Evolutionary conservation across 2,113 vertebrate species (phyloP), one percentile per base, ranked within the genome.

Genomic region (Salvelinus alpinus): DNA sequence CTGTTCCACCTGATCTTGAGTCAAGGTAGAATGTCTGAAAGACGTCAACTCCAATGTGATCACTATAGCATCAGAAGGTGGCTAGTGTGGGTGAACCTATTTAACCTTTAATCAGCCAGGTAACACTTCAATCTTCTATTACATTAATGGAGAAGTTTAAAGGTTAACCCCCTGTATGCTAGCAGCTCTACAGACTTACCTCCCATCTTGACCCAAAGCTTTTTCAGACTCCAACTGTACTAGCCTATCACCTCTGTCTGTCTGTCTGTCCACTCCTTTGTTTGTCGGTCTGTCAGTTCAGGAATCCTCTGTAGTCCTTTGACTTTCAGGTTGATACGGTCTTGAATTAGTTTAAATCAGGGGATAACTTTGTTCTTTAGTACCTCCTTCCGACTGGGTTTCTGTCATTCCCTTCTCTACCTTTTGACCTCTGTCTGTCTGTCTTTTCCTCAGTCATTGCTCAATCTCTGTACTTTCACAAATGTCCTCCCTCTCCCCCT

Each of bases 141-240:
- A 3, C 59, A n/a, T 24, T 62, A 24, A 62, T 24, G 59, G n/a
- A 62, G 9, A 62, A 62, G 59, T 22, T 24, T 24, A 62, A 62
- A 62, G 18, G 59, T 62, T 16, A 62, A 62, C 7, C 3, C 8
- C 1, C 59, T 1, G 18, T 22, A n/a, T 24, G 18, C 59, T 24
- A 22, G 27, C 20, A 25, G 51, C 16, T 57, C 1, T 25, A 34
- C 31, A 34, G 31, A 73, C 75, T 67, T 68, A 74, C 79, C 75
- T 74, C 47, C 79, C 79, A 81, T 77, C 47, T 47, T 60, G 65
- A 67, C 60, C 48, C 8, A 51, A 6, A 29, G 16, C 47, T 20
- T 25, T 25, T 18, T 31, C 6, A 2, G 57, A 25, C 8, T 34
- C 22, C 34, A 44, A 16, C 11, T 44, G 12, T 31, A 20, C 44